These are phyloP conservation scores for Nezara viridula DNA, from an alignment of 2,888 invertebrate genomes.

Conservation along the genomic window DNA sequence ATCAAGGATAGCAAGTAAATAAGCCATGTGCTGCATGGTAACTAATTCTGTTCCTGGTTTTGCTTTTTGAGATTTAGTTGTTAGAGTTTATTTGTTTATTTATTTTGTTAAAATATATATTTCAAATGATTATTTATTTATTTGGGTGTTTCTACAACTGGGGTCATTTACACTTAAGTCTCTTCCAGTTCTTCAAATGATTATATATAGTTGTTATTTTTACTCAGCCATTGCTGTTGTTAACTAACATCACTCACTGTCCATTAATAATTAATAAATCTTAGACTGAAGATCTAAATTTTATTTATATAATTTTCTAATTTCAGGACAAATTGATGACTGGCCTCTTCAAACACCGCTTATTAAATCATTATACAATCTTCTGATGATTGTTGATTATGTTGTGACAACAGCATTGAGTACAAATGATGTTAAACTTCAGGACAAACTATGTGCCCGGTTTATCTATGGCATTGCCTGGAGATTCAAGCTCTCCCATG, in stretches of 20 bases:
- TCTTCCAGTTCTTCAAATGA: no score
- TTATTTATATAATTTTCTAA: background rate
- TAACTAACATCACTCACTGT: background rate
- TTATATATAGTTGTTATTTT: background rate
- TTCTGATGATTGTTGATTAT: slow-evolving; percentile 45
- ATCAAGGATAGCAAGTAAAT: no score
- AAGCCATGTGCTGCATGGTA: background rate
- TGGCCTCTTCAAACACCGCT: slow-evolving; percentile 47
- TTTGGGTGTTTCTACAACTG: no score
- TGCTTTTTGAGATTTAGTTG: background rate
- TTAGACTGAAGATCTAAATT: background rate
- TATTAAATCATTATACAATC: slow-evolving; percentile 10
- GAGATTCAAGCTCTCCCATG: slow-evolving; percentile 71
- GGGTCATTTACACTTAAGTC: no score
- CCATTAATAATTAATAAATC: background rate
- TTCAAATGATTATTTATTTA: no score
- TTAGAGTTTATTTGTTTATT: background rate
- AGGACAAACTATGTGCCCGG: slow-evolving; percentile 41
- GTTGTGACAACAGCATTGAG: slow-evolving; percentile 5
- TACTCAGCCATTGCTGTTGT: background rate
- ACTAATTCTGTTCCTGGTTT: background rate
- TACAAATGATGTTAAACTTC: background rate
- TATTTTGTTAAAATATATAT: no score
- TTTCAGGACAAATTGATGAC: slow-evolving; percentile 53
- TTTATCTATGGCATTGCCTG: slow-evolving; percentile 72